These are phyloP conservation scores for Notodromas monacha DNA, from an alignment of 2,888 invertebrate genomes.

Conservation along the genomic window DNA sequence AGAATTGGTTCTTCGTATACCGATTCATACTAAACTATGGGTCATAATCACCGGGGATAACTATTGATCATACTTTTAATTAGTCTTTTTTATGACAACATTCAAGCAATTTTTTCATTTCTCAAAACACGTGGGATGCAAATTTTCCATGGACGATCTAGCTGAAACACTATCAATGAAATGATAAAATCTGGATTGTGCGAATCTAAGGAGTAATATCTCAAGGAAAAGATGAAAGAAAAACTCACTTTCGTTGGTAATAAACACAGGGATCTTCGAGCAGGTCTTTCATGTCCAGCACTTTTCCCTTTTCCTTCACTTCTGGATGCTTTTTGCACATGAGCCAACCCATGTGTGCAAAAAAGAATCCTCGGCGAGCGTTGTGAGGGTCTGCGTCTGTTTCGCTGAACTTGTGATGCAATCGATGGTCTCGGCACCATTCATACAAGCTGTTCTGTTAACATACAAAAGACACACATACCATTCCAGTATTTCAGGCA, in stretches of 20 bases:
- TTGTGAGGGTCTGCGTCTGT: constrained; percentile 81
- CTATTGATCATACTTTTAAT: too few relatives aligned
- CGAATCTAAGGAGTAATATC: too few relatives aligned
- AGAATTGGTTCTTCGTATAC: too few relatives aligned
- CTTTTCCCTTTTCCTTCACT: constrained; percentile 49
- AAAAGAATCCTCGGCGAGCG: constrained; percentile 71
- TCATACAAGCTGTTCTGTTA: constrained; percentile 48
- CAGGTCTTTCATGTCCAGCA: constrained; percentile 51
- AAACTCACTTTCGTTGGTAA: constrained; percentile 49
- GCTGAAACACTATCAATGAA: too few relatives aligned
- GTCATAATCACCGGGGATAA: too few relatives aligned
- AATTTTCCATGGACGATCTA: too few relatives aligned
- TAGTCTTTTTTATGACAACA: too few relatives aligned
- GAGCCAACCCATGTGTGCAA: constrained; percentile 82
- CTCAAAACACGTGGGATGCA: too few relatives aligned
- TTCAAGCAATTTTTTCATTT: too few relatives aligned
- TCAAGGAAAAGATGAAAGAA: neutral
- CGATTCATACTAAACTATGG: too few relatives aligned
- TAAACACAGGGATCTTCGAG: constrained; percentile 41
- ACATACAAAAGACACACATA: constrained; percentile 5
- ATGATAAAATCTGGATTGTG: too few relatives aligned
- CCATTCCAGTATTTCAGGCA: neutral
- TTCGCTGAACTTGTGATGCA: constrained; percentile 70
- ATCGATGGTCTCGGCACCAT: constrained; percentile 50
- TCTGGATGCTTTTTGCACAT: constrained; percentile 52